These are phyloP conservation scores for Crocuta crocuta DNA, from an alignment of 2,113 vertebrate genomes.

Conservation along the genomic window DNA sequence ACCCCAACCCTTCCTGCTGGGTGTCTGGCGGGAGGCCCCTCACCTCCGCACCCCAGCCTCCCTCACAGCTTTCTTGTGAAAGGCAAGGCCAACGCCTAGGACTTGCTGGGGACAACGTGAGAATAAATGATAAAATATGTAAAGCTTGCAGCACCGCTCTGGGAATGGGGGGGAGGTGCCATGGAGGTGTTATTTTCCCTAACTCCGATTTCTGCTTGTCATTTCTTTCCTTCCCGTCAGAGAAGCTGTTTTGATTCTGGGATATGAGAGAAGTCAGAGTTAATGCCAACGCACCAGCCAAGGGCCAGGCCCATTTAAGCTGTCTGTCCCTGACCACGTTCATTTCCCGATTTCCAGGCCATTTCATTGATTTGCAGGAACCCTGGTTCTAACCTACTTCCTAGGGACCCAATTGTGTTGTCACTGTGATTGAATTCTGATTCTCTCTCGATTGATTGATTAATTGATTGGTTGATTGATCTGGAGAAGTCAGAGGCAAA, in stretches of 20 bases:
- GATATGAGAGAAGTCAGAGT: neutral
- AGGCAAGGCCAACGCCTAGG: conserved; percentile 29
- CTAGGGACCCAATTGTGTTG: neutral
- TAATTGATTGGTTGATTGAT: neutral
- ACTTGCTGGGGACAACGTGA: conserved; percentile 60
- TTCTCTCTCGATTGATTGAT: neutral
- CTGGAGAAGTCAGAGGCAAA: neutral
- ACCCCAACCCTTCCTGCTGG: neutral
- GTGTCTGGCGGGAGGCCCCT: conserved; percentile 46
- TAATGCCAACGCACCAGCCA: neutral
- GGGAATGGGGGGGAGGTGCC: neutral
- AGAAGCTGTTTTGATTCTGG: conserved; percentile 16
- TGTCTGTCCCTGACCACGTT: neutral
- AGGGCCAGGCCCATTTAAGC: neutral
- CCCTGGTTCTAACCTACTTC: accelerated
- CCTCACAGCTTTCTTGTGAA: conserved; percentile 69
- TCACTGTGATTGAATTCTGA: neutral
- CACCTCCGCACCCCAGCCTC: conserved; percentile 31
- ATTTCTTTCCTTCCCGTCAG: neutral
- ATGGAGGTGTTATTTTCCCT: conserved; percentile 50
- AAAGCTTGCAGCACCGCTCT: conserved; percentile 7
- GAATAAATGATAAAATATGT: conserved; percentile 78
- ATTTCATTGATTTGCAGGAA: neutral
- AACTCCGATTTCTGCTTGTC: conserved; percentile 27
- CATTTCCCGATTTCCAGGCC: neutral